phyloP scores from a whole-genome alignment of 2,888 invertebrate species.

The Ennomos fuscantarius region DNA sequence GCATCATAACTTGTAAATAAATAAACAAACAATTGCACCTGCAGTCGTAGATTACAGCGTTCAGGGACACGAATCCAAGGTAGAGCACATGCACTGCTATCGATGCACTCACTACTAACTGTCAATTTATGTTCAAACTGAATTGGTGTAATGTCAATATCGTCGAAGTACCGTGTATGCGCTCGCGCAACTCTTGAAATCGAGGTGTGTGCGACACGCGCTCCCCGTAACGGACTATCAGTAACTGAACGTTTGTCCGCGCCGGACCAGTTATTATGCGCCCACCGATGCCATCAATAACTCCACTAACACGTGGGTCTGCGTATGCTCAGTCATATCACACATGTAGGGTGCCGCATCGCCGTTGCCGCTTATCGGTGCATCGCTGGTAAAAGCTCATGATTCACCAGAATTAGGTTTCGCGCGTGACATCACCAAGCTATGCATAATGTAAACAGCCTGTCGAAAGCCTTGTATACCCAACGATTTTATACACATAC shows the following conservation, averaged over 20 bases:
- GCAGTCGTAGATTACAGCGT: constrained; percentile 67
- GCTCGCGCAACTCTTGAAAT: constrained; percentile 64
- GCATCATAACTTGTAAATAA: constrained; percentile 12
- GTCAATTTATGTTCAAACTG: constrained; percentile 52
- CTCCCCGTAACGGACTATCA: constrained; percentile 72
- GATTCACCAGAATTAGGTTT: constrained; percentile 80
- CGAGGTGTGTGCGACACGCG: constrained; percentile 65
- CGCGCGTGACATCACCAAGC: constrained; percentile 75
- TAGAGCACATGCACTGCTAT: constrained; percentile 65
- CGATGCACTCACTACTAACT: constrained; percentile 55
- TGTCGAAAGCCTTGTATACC: constrained; percentile 30
- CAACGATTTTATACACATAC: constrained; percentile 19
- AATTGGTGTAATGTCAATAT: constrained; percentile 54
- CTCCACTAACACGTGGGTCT: constrained; percentile 79
- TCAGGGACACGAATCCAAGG: constrained; percentile 61
- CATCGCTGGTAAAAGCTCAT: constrained; percentile 79
- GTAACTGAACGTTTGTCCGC: constrained; percentile 73
- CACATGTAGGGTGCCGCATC: constrained; percentile 60
- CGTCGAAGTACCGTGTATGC: constrained; percentile 64
- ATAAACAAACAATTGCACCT: constrained; percentile 65
- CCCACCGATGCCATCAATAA: constrained; percentile 78
- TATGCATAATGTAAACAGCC: constrained; percentile 65
- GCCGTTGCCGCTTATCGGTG: constrained; percentile 69
- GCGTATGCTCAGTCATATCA: constrained; percentile 64
- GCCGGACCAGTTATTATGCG: constrained; percentile 82